Evolutionary conservation across 2,888 invertebrate genomes (phyloP), one percentile per base, ranked within the genome.

Genomic region (Noctua comes): DNA sequence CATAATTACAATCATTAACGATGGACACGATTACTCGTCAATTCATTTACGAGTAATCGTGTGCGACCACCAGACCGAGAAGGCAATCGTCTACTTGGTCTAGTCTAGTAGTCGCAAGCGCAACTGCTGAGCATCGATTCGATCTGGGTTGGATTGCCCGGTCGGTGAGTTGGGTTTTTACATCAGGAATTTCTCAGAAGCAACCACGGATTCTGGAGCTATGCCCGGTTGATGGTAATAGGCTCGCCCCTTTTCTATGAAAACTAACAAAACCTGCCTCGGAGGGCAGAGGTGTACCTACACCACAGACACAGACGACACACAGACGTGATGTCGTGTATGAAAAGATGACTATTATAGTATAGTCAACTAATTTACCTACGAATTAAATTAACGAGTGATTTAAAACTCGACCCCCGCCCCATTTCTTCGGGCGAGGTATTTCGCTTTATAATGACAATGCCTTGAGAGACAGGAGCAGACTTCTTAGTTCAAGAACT

Each of bases 401-500:
- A 13, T 75, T 54, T 69, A n/a, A 51, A 13, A 54, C 43, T 80
- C 16, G 57, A 11, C 43, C 64, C 16, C 43, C 57, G 68, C 71
- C 59, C 18, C 62, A 54, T 71, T 79, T 74, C 73, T 74, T 57
- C 70, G 69, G 21, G 2, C 43, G 36, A 72, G 64, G 59, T 71
- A 64, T 64, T 72, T 68, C 59, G 51, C 68, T 73, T 65, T 64
- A 75, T 59, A 72, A 75, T 65, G 72, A 80, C 75, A 80, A 80
- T 75, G 46, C 18, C 51, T 80, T 70, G 59, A 40, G 71, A 27
- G 59, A 27, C 69, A 21, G 57, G 21, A 65, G 68, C 21, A 51
- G 59, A 84, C 48, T 71, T 64, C 66, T 73, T 71, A 64, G 66
- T 65, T 74, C 43, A 83, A 84, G 85, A 74, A 72, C 74, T 72